Evolutionary conservation across 2,113 vertebrate species (phyloP).

Genomic region (Eleginops maclovinus): DNA sequence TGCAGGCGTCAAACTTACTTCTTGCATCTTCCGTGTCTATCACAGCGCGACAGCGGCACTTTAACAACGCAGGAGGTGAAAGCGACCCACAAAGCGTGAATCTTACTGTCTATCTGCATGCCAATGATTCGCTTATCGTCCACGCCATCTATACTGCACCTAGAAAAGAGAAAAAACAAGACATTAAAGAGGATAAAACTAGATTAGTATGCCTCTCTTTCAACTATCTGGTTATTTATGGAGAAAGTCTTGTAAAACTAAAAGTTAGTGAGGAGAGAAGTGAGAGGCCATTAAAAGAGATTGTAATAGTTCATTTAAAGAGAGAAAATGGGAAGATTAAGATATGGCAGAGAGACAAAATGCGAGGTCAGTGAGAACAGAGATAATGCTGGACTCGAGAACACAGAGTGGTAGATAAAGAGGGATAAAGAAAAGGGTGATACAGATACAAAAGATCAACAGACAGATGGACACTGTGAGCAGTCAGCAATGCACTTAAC

Average conservation of each 20-base stretch:
- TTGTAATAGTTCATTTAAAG: conserved; percentile 35
- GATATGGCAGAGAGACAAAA: conserved; percentile 51
- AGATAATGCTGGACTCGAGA: conserved; percentile 57
- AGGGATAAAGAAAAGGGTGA: conserved; percentile 66
- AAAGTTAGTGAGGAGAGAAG: not conserved
- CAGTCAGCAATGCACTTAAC: conserved; percentile 74
- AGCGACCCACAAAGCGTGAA: conserved; percentile 89
- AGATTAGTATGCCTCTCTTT: not conserved
- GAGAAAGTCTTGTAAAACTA: not conserved
- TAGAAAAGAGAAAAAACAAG: conserved; percentile 64
- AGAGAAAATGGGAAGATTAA: conserved; percentile 42
- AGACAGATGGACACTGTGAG: conserved; percentile 78
- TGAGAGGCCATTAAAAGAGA: conserved; percentile 2
- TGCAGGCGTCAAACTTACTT: conserved; percentile 83
- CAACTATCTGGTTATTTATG: not conserved
- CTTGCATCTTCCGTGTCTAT: conserved; percentile 93
- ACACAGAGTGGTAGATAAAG: conserved; percentile 60
- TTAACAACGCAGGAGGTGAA: conserved; percentile 96
- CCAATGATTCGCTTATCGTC: conserved; percentile 95
- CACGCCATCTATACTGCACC: conserved; percentile 94
- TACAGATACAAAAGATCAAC: conserved; percentile 66
- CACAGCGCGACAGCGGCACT: conserved; percentile 94
- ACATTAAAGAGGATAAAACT: not conserved
- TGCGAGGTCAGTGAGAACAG: conserved; percentile 48
- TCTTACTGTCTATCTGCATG: conserved; percentile 92